Percentiles rank a stretch among this genome's conserved stretches.
phyloP scores from a whole-genome alignment of 2,797 vertebrate species.

The Todus mexicanus region DNA sequence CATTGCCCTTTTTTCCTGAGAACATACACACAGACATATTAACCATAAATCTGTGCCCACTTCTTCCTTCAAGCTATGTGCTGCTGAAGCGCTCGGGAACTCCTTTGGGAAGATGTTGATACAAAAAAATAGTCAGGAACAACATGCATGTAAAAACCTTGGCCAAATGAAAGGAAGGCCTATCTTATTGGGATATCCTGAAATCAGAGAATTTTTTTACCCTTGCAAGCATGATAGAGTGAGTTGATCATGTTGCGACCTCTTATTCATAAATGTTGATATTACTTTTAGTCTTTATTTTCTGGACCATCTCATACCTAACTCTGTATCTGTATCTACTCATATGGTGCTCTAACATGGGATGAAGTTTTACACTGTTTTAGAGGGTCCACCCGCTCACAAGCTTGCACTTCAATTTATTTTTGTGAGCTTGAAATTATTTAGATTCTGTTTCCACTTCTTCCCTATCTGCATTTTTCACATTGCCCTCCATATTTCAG shows the following conservation, averaged over 20 bases:
- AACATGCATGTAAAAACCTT: neutral
- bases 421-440: neutral
- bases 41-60: neutral
- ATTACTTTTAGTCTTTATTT: neutral
- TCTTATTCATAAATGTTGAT: neutral
- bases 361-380: neutral
- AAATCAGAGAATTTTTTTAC: neutral
- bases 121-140: neutral
- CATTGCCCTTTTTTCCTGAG: neutral
- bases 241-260: neutral
- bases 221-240: neutral
- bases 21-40: rapidly evolving
- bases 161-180: neutral
- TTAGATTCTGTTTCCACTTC: neutral
- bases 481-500: neutral
- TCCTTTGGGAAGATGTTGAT: rapidly evolving
- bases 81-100: neutral
- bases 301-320: neutral
- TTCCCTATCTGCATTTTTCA: neutral
- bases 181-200: neutral
- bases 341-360: neutral
- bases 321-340: too few relatives aligned
- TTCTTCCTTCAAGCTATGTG: neutral
- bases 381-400: neutral
- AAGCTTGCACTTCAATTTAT: neutral